phyloP scores from a whole-genome alignment of 2,113 vertebrate genomes.

The Podarcis cretensis region DNA sequence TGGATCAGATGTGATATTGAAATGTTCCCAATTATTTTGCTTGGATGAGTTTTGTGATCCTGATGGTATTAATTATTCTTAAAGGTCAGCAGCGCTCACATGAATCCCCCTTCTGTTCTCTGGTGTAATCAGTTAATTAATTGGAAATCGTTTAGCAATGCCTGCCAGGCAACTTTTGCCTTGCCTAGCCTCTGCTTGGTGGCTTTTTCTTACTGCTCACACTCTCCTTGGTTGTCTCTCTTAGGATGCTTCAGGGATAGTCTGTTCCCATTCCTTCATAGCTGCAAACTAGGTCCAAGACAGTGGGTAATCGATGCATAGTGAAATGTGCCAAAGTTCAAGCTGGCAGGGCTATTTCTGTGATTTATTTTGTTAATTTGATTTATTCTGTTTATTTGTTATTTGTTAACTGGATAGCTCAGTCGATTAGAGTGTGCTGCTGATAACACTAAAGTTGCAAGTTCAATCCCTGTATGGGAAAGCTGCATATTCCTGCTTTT shows the following conservation, averaged over 20 bases:
- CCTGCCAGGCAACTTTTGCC: conserved; percentile 68
- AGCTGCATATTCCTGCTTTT: too few species aligned
- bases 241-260: not conserved
- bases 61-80: conserved; percentile 88
- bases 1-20: conserved; percentile 68
- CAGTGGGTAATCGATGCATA: too few species aligned
- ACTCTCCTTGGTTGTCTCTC: not conserved
- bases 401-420: too few species aligned
- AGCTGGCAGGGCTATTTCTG: too few species aligned
- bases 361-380: too few species aligned
- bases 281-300: not conserved
- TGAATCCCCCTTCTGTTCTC: conserved; percentile 85
- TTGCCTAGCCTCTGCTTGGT: conserved; percentile 56
- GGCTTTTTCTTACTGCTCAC: conserved; percentile 49
- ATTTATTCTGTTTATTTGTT: too few species aligned
- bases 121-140: conserved; percentile 86
- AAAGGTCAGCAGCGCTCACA: conserved; percentile 84
- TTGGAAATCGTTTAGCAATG: conserved; percentile 80
- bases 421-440: too few species aligned
- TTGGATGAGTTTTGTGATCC: conserved; percentile 77
- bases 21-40: conserved; percentile 81
- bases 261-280: not conserved
- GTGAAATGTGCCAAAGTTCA: too few species aligned
- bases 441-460: too few species aligned
- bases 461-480: too few species aligned